Conservation (phyloP, 1,140 invertebrate genomes). For the Pentalonia nigronervosa region DNA sequence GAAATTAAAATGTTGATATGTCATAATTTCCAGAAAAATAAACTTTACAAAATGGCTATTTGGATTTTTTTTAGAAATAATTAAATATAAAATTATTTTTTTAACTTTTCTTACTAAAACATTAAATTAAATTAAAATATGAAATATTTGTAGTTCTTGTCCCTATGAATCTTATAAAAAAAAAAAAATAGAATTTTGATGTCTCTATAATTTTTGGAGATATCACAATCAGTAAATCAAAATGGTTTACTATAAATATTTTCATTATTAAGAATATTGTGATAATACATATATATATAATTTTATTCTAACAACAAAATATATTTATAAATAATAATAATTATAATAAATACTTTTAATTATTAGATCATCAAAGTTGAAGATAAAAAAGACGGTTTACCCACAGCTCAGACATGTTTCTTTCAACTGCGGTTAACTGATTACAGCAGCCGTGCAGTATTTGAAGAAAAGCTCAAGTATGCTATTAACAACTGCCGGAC, state of each 20-base stretch:
- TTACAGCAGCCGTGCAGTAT: constrained; percentile 70
- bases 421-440: constrained; percentile 75
- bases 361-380: constrained; percentile 69
- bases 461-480: constrained; percentile 72
- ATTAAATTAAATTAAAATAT: too few relatives aligned
- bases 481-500: constrained; percentile 76
- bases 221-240: neutral
- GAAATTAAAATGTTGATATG: too few relatives aligned
- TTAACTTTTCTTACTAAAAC: too few relatives aligned
- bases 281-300: neutral
- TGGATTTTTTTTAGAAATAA: too few relatives aligned
- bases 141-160: too few relatives aligned
- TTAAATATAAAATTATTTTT: too few relatives aligned
- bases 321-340: neutral
- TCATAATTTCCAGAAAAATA: too few relatives aligned
- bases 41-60: too few relatives aligned
- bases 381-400: constrained; percentile 70
- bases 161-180: too few relatives aligned
- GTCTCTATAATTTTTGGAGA: too few relatives aligned
- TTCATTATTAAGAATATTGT: neutral
- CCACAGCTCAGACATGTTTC: constrained; percentile 76
- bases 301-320: neutral
- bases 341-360: constrained; percentile 17
- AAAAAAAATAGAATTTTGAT: too few relatives aligned
- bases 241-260: neutral